Evolutionary conservation across 2,888 invertebrate species (phyloP).

Genomic region (Xylota segnis): DNA sequence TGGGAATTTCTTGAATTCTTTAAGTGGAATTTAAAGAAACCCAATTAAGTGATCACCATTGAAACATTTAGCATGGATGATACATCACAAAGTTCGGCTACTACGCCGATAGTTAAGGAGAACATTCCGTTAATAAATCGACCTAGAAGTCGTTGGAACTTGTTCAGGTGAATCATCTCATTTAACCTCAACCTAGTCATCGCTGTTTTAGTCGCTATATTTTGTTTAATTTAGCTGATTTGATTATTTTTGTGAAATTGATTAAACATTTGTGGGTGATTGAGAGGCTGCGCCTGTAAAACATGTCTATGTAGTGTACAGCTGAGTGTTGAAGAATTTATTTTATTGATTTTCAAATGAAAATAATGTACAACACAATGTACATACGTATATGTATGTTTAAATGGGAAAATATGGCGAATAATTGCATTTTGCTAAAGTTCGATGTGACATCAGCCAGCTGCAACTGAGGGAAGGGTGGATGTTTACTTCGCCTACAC

Average conservation of each 20-base stretch:
- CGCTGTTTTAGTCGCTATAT: neutral
- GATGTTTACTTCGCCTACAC: neutral
- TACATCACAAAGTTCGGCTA: conserved; percentile 85
- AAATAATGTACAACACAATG: conserved; percentile 13
- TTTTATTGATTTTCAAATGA: conserved; percentile 61
- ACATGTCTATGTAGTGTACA: conserved; percentile 4
- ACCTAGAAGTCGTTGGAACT: conserved; percentile 86
- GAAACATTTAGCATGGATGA: conserved; percentile 82
- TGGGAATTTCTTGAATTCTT: conserved; percentile 53
- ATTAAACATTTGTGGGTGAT: neutral
- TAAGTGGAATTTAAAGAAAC: conserved; percentile 26
- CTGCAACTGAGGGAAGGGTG: neutral
- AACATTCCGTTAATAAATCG: conserved; percentile 90
- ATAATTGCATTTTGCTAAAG: conserved; percentile 38
- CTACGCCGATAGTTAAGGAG: conserved; percentile 87
- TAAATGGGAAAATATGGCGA: conserved; percentile 37
- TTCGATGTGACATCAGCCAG: conserved; percentile 46
- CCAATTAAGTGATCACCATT: conserved; percentile 58
- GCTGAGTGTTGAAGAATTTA: conserved; percentile 49
- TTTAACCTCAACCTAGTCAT: conserved; percentile 18
- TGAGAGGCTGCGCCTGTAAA: neutral
- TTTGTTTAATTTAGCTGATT: conserved; percentile 24
- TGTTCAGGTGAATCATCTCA: conserved; percentile 86
- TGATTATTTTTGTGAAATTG: conserved; percentile 8
- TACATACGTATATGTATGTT: neutral